Evolutionary conservation across 1,140 invertebrate species (phyloP).

Genomic region (Acromyrmex charruanus): DNA sequence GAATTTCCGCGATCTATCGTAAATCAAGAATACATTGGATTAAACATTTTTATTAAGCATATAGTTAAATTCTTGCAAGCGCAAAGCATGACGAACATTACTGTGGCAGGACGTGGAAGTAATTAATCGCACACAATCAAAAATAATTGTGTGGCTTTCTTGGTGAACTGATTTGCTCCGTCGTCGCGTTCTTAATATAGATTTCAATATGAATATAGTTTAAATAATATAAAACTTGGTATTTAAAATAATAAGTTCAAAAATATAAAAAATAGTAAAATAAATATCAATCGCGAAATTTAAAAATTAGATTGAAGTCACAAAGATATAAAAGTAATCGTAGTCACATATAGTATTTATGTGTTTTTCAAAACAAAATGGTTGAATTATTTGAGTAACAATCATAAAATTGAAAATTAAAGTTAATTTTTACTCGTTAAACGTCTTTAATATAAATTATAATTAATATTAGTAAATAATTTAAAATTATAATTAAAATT

Average conservation of each 20-base stretch:
- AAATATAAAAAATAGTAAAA: background rate
- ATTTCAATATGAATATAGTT: background rate
- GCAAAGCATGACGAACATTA: constrained; percentile 10
- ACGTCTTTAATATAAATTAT: too few relatives aligned
- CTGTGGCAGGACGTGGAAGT: constrained; percentile 3
- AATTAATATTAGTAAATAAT: too few relatives aligned
- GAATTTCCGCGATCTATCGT: background rate
- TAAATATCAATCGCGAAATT: background rate
- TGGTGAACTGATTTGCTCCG: background rate
- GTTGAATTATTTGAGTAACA: too few relatives aligned
- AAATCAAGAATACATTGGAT: constrained; percentile 35
- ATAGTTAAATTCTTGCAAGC: background rate
- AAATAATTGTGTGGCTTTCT: constrained; percentile 21
- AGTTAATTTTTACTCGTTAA: too few relatives aligned
- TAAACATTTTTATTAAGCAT: constrained; percentile 24
- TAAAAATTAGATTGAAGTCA: background rate
- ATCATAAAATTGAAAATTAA: too few relatives aligned
- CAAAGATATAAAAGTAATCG: background rate
- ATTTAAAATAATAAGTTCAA: background rate
- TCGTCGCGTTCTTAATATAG: background rate
- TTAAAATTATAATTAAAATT: too few relatives aligned
- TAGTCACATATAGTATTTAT: background rate
- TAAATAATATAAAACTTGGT: too few relatives aligned
- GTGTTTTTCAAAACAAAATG: too few relatives aligned
- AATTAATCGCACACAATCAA: constrained; percentile 31